Conservation (phyloP, 2,888 invertebrate species). For the Machimus atricapillus region DNA sequence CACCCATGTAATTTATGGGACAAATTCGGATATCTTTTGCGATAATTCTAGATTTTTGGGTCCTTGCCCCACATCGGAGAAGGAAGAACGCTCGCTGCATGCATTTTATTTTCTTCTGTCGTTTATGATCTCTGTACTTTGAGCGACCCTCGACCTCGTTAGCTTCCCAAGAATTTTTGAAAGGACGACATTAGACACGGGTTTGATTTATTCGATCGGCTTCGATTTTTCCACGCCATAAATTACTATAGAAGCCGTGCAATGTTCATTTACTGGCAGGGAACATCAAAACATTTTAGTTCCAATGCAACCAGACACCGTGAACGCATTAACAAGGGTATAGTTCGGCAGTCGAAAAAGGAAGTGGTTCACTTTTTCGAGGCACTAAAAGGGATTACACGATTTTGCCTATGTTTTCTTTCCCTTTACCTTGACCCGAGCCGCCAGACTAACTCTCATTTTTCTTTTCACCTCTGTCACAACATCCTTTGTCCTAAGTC, state of each 20-base stretch:
- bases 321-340: conserved; percentile 3
- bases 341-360: background rate
- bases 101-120: background rate
- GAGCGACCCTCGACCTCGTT: conserved; percentile 4
- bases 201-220: conserved; percentile 31
- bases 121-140: background rate
- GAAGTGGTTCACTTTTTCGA: background rate
- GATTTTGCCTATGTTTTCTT: background rate
- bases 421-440: background rate
- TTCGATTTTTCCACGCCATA: conserved; percentile 30
- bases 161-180: conserved; percentile 5
- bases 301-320: background rate
- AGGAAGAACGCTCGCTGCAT: background rate
- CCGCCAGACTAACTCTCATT: background rate
- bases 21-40: conserved; percentile 27
- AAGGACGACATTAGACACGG: background rate
- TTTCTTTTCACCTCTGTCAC: conserved; percentile 10
- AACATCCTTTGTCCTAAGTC: conserved; percentile 22
- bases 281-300: conserved; percentile 13
- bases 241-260: background rate
- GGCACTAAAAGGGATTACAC: background rate
- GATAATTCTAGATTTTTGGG: conserved; percentile 17
- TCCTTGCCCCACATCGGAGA: background rate
- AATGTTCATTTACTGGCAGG: background rate
- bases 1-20: conserved; percentile 1